A percentile compares a stretch with the other conserved stretches of the same genome.
phyloP scores from a whole-genome alignment of 2,113 vertebrate species.

The Mirounga angustirostris region DNA sequence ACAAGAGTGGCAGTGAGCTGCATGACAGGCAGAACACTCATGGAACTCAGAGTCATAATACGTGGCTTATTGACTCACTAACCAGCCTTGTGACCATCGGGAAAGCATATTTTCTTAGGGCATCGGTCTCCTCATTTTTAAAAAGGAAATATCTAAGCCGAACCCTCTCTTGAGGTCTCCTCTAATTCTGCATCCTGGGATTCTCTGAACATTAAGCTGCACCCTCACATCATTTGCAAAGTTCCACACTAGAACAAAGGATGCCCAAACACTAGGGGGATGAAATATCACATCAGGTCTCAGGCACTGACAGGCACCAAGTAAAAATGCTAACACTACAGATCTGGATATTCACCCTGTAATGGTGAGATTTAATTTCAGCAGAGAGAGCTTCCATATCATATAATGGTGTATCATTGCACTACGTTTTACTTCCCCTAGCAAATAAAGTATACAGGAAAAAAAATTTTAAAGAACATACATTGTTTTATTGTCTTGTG shows the following conservation, averaged over 20 bases:
- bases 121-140: not conserved
- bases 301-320: not conserved
- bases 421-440: conserved; percentile 78
- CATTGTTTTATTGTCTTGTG: conserved; percentile 83
- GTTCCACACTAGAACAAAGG: not conserved
- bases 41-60: not conserved
- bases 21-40: not conserved
- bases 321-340: conserved; percentile 60
- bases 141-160: not conserved
- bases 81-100: not conserved
- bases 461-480: conserved; percentile 77
- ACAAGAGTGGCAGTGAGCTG: not conserved
- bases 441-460: conserved; percentile 75
- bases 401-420: conserved; percentile 74
- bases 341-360: conserved; percentile 74
- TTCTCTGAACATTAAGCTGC: not conserved
- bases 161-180: not conserved
- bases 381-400: conserved; percentile 66
- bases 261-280: not conserved
- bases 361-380: conserved; percentile 80
- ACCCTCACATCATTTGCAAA: not conserved
- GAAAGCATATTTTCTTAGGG: conserved; percentile 15
- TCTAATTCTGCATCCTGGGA: not conserved
- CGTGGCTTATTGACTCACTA: not conserved
- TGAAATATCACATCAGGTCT: not conserved